Base-by-base conservation (phyloP, 2,797 vertebrate species). In the Coilia nasus region DNA sequence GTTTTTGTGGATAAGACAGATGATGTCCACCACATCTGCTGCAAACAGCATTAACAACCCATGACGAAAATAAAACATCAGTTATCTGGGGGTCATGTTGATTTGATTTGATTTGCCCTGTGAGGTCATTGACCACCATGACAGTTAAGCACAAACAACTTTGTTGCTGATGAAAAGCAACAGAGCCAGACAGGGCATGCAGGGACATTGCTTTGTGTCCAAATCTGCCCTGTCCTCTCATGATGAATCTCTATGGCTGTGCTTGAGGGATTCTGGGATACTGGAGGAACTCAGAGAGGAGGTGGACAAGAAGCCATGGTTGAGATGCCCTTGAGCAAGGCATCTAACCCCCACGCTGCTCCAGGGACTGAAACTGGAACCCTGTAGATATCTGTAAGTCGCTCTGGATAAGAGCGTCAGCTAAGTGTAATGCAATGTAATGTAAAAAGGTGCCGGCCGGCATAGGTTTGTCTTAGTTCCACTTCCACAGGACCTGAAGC, bases 401-500 rank as follows among this genome's bases (percentile, higher is more conserved):
- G n/a, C n/a, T n/a, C n/a, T n/a, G n/a, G n/a, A n/a, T n/a, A n/a
- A n/a, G n/a, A n/a, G n/a, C n/a, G n/a, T n/a, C n/a, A n/a, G n/a
- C n/a, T n/a, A n/a, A n/a, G n/a, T n/a, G n/a, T n/a, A n/a, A n/a
- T n/a, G n/a, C n/a, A n/a, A n/a, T n/a, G n/a, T n/a, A n/a, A n/a
- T n/a, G n/a, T n/a, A 9, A 54, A 7, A 54, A 54, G 50, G 50
- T 10, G 50, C 50, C 50, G 50, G 50, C 50, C 14, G 14, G 50
- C 50, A 54, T 56, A 83, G 0, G 83, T 78, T 88, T 81, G 81
- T 80, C 90, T 28, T 5, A 15, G 3, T 21, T 91, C 87, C 89
- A 85, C 84, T 88, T 92, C 60, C 41, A 44, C 41, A 44, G 83
- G 81, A 87, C 19, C 57, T 56, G 28, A 54, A 78, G 31, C 71